These are phyloP conservation scores for Tolmerus cingulatus DNA, from an alignment of 2,888 invertebrate species.

Conservation along the genomic window DNA sequence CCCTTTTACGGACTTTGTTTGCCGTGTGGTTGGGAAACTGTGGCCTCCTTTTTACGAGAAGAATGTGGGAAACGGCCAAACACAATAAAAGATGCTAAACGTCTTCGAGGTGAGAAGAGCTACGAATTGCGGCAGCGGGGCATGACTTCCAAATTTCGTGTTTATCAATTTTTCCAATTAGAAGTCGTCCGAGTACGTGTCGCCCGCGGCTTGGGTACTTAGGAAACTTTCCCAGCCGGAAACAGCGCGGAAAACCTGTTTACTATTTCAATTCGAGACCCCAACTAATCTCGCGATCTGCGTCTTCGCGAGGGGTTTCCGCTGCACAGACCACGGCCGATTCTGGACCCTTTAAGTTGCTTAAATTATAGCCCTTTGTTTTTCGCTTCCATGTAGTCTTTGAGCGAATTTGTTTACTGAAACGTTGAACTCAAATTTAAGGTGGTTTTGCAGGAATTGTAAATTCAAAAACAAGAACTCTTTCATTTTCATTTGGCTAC, in stretches of 20 bases:
- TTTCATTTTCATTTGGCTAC: too few relatives aligned
- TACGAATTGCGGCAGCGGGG: neutral
- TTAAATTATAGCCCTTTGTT: neutral
- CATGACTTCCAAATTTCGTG: constrained; percentile 22
- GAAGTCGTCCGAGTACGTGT: constrained; percentile 1
- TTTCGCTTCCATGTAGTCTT: neutral
- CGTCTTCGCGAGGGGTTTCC: neutral
- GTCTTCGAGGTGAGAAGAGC: neutral
- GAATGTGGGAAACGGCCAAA: neutral
- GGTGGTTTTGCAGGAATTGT: too few relatives aligned
- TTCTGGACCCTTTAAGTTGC: neutral
- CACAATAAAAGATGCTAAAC: neutral
- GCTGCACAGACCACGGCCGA: neutral
- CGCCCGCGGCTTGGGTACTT: neutral
- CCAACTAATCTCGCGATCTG: neutral
- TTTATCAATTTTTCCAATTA: constrained; percentile 23
- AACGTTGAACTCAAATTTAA: too few relatives aligned
- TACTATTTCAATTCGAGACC: neutral
- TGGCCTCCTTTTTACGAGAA: constrained; percentile 12
- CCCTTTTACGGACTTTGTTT: constrained; percentile 12
- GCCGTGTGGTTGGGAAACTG: neutral
- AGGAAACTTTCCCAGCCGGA: constrained; percentile 7
- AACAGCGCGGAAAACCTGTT: constrained; percentile 5
- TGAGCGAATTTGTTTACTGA: too few relatives aligned
- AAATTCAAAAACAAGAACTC: too few relatives aligned